Conservation (phyloP, 2,888 invertebrate species). For the Himalopsyche tibetana region DNA sequence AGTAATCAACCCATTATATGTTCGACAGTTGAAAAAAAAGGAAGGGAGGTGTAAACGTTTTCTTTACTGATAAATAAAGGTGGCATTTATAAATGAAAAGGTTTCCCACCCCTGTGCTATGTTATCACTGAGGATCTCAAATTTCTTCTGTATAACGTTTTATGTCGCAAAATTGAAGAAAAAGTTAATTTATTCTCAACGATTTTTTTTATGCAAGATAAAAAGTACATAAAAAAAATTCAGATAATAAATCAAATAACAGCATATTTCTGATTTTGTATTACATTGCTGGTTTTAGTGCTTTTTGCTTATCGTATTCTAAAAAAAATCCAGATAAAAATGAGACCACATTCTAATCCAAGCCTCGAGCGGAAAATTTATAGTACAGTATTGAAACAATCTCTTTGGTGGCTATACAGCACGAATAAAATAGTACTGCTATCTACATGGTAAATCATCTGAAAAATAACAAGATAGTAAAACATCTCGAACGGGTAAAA, state of each 20-base stretch:
- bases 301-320: constrained; percentile 26
- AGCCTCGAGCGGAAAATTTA: constrained; percentile 8
- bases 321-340: constrained; percentile 33
- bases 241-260: neutral
- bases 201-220: no score
- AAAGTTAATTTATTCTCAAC: no score
- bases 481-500: constrained; percentile 44
- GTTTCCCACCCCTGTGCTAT: no score
- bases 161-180: no score
- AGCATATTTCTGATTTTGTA: constrained; percentile 3
- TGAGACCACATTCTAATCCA: constrained; percentile 25
- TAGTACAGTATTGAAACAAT: constrained; percentile 31
- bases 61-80: no score
- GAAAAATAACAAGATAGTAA: constrained; percentile 53
- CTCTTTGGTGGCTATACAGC: neutral
- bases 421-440: constrained; percentile 49
- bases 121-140: no score
- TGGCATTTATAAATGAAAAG: no score
- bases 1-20: no score
- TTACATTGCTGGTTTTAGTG: constrained; percentile 30
- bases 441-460: constrained; percentile 53
- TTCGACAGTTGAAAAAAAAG: no score
- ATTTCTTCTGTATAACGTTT: no score
- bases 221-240: neutral
- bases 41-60: no score